Evolutionary conservation across 2,113 vertebrate species (phyloP).

Genomic region (Chaetops frenatus): DNA sequence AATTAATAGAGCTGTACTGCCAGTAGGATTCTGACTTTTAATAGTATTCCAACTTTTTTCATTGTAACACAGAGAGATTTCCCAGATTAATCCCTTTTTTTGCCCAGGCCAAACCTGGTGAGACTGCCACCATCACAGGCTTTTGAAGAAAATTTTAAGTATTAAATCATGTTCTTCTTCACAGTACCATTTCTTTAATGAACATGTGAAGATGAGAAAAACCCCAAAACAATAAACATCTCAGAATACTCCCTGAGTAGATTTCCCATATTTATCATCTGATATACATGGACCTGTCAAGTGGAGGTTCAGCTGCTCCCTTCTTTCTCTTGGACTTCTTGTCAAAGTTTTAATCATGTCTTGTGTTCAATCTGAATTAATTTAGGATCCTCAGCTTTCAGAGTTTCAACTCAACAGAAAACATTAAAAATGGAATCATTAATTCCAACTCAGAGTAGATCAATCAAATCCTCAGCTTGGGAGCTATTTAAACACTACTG

Average conservation of each 20-base stretch:
- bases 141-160: background rate
- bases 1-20: background rate
- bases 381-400: background rate
- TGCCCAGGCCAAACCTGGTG: background rate
- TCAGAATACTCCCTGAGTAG: background rate
- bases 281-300: background rate
- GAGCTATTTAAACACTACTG: background rate
- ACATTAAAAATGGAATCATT: constrained; percentile 42
- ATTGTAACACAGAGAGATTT: background rate
- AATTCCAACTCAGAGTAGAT: constrained; percentile 21
- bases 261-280: background rate
- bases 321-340: background rate
- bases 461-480: constrained; percentile 24
- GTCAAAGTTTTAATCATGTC: background rate
- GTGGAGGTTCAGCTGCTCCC: background rate
- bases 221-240: background rate
- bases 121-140: background rate
- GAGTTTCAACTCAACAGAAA: constrained; percentile 20
- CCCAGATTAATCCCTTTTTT: background rate
- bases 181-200: background rate
- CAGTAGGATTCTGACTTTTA: background rate
- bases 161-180: background rate
- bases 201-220: background rate
- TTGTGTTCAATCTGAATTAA: constrained; percentile 5
- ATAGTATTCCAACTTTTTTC: background rate